Evolutionary conservation across 37 sponge, comb jelly and placozoan genomes (phyloP).

Genomic region (Diacarnus erythraeanus): DNA sequence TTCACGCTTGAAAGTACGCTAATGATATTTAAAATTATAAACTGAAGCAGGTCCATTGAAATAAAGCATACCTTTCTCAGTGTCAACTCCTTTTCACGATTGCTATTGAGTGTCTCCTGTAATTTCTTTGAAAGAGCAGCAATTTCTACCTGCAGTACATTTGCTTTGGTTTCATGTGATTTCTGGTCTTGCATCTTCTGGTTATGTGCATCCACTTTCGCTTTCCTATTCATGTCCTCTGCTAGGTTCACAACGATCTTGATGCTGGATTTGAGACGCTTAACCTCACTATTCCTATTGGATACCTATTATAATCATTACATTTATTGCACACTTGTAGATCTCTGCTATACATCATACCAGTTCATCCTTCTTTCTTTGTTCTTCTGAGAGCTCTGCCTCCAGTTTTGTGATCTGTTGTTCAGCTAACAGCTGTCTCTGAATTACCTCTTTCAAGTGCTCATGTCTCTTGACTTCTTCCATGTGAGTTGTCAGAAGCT

Average conservation of each 20-base stretch:
- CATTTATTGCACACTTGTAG: neutral
- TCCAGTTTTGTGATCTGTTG: conserved; percentile 72
- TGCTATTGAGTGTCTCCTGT: conserved; percentile 42
- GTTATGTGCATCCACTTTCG: conserved; percentile 63
- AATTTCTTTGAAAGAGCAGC: conserved; percentile 59
- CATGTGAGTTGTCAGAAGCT: conserved; percentile 73
- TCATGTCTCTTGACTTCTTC: conserved; percentile 76
- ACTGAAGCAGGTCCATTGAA: no score
- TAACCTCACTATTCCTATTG: conserved; percentile 49
- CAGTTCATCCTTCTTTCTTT: conserved; percentile 43
- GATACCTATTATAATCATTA: conserved; percentile 24
- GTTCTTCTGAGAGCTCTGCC: conserved; percentile 65
- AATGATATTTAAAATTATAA: no score
- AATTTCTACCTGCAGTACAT: conserved; percentile 61
- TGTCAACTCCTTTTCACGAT: conserved; percentile 78
- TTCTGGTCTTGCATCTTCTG: conserved; percentile 51
- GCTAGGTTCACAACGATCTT: conserved; percentile 66
- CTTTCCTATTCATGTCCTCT: conserved; percentile 66
- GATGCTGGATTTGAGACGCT: conserved; percentile 67
- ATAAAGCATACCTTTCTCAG: conserved; percentile 66
- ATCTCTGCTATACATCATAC: conserved; percentile 7
- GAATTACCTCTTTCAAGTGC: conserved; percentile 47
- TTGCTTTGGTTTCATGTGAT: conserved; percentile 27
- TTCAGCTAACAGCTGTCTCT: conserved; percentile 53
- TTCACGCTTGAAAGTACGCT: conserved; percentile 86